Conservation (phyloP, 2,113 vertebrate species). For the Pogona vitticeps region DNA sequence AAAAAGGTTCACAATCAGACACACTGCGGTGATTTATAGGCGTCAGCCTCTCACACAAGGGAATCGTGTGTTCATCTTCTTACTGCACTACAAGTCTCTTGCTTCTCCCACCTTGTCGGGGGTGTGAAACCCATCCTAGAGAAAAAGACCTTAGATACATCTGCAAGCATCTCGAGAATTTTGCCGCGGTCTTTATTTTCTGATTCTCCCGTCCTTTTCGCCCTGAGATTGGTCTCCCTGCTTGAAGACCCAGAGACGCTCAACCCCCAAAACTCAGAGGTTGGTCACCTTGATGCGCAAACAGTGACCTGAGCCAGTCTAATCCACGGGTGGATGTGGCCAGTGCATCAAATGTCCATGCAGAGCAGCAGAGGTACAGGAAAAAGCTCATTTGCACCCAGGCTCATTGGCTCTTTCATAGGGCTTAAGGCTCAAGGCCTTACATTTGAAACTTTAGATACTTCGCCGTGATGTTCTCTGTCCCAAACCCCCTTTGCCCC, state of each 20-base stretch:
- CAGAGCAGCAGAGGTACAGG: no score
- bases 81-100: no score
- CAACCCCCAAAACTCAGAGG: no score
- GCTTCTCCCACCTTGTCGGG: not conserved
- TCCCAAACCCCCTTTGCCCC: slow-evolving; percentile 24
- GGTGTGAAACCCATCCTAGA: not conserved
- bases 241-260: no score
- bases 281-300: no score
- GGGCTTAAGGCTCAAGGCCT: accelerated
- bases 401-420: accelerated
- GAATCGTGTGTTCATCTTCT: not conserved
- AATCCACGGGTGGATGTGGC: no score
- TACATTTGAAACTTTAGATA: not conserved
- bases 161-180: not conserved
- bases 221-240: no score
- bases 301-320: no score
- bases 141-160: not conserved
- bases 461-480: not conserved
- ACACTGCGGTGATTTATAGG: slow-evolving; percentile 41
- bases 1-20: slow-evolving; percentile 63
- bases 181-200: no score
- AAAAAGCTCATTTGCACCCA: no score
- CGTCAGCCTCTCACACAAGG: not conserved
- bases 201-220: not conserved
- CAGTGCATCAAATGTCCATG: no score